Evolutionary conservation across 1,140 invertebrate genomes (phyloP), one percentile per base, ranked within the genome.

Genomic region (Choristoneura fumiferana): DNA sequence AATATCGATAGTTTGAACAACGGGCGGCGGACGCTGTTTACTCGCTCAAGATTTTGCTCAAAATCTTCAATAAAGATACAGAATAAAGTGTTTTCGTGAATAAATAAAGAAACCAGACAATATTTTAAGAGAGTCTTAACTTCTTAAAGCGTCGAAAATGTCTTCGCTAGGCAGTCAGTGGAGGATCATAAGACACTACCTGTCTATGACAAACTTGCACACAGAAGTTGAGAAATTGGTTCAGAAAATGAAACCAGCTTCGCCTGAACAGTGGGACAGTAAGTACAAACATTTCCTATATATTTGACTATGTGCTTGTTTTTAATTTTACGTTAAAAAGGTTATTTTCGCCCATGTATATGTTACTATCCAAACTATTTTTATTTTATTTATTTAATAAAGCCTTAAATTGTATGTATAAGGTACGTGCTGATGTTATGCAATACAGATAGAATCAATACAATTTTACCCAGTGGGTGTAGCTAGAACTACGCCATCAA

Each of bases 211-310:
- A 1, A 89, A 85, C 57, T 64, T 87, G 18, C 79, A 82, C 53
- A 34, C 78, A 2, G 86, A 89, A 67, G 73, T 86, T 4, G 86
- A 89, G 49, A 89, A 89, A 69, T 57, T 87, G 18, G 69, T 86
- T 14, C 84, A 85, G 54, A 85, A 78, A 66, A 67, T 87, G 4
- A 86, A 84, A 54, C 84, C 84, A 22, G 78, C 76, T 1, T 69
- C 80, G 6, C 78, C 86, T 8, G 84, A 87, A 49, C 86, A 89
- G 68, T 89, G 84, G 84, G 86, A 89, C 57, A 81, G 86, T 89
- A 62, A 79, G 86, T 84, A 49, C 9, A 53, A 9, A 10, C 15
- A 17, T 38, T n/a, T 45, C 9, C 15, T 35, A 49, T 10, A 18
- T 9, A n/a, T 34, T 1, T 49, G 29, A 36, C 33, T 9, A 36